Percentiles rank a stretch among this genome's conserved stretches.
Conservation (phyloP, 2,113 vertebrate genomes). For the Petaurus breviceps region DNA sequence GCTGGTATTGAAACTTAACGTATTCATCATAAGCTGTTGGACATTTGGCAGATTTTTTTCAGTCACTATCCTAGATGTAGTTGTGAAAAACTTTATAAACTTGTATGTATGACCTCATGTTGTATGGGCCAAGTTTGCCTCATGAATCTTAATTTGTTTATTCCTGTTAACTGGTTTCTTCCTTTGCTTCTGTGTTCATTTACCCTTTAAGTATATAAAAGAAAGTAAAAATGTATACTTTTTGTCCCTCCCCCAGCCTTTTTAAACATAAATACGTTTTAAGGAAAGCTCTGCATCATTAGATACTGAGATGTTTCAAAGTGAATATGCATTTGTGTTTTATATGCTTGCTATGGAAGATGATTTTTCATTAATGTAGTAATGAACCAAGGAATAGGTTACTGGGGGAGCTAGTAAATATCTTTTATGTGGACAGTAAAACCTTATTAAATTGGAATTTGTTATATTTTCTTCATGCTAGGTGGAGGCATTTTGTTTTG, state of each 20-base stretch:
- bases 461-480: conserved; percentile 35
- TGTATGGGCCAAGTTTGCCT: neutral
- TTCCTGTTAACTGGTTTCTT: neutral
- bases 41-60: conserved; percentile 8
- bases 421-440: conserved; percentile 26
- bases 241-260: neutral
- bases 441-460: conserved; percentile 35
- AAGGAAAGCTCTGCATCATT: neutral
- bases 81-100: conserved; percentile 24
- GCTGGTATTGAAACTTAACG: neutral
- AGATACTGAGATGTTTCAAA: conserved; percentile 19
- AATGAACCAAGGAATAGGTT: conserved; percentile 34
- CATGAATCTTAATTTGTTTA: neutral
- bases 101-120: neutral
- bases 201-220: neutral
- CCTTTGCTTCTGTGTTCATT: neutral
- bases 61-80: conserved; percentile 25
- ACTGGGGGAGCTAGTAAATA: conserved; percentile 18
- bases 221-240: neutral
- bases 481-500: neutral
- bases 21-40: neutral
- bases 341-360: conserved; percentile 37
- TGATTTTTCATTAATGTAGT: conserved; percentile 51
- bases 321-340: conserved; percentile 32
- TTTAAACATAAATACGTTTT: neutral